Evolutionary conservation across 2,888 invertebrate species (phyloP).

Genomic region (Taphrorychus bicolor): DNA sequence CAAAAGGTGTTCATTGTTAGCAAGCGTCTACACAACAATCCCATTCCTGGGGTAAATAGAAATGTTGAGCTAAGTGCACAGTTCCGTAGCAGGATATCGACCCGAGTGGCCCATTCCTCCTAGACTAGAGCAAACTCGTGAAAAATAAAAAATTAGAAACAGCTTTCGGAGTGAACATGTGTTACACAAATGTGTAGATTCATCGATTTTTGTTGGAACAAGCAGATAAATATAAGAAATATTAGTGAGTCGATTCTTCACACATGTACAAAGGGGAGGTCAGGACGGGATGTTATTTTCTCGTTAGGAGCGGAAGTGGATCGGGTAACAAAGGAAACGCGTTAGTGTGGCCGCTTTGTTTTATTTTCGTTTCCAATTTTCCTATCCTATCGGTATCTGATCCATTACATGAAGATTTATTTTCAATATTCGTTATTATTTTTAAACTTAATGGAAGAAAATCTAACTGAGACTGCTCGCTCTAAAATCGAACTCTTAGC

Average conservation of each 20-base stretch:
- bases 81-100: background rate
- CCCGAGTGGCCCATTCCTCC: background rate
- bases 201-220: conserved; percentile 18
- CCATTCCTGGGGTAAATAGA: too few relatives aligned
- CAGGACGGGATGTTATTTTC: conserved; percentile 12
- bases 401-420: background rate
- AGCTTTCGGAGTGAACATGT: conserved; percentile 26
- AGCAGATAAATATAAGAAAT: conserved; percentile 19
- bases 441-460: background rate
- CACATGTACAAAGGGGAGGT: conserved; percentile 16
- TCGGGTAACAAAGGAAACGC: conserved; percentile 13
- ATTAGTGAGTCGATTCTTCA: conserved; percentile 26
- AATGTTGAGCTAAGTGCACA: background rate
- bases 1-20: too few relatives aligned
- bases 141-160: conserved; percentile 32
- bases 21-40: too few relatives aligned
- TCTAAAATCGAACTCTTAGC: background rate
- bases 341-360: conserved; percentile 1
- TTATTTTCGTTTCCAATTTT: background rate
- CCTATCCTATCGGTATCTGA: background rate
- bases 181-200: conserved; percentile 25
- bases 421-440: background rate
- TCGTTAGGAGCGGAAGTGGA: conserved; percentile 13
- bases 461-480: background rate
- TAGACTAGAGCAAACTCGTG: background rate